Conservation (phyloP, 2,113 vertebrate genomes). For the Nesospiza acunhae region DNA sequence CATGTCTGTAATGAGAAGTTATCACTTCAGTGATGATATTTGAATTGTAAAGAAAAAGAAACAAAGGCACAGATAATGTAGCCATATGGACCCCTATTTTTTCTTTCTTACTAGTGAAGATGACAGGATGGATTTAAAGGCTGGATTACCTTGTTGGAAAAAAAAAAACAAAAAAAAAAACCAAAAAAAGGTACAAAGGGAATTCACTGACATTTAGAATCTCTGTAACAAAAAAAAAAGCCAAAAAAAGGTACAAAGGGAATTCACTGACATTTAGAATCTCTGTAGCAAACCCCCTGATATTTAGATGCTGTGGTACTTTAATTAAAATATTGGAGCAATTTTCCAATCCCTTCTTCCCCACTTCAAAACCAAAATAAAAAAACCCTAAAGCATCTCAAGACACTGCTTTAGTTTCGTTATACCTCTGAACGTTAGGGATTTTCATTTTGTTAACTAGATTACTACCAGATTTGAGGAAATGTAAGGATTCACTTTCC, state of each 20-base stretch:
- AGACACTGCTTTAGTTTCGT: background rate
- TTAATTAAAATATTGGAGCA: conserved; percentile 1
- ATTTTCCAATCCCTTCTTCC: background rate
- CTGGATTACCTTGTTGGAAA: background rate
- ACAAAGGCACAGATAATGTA: background rate
- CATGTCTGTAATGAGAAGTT: background rate
- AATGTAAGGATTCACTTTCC: background rate
- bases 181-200: background rate
- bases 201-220: conserved; percentile 27
- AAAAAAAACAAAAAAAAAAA: no score
- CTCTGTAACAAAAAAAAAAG: background rate
- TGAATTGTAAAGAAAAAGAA: background rate
- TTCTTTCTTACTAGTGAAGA: background rate
- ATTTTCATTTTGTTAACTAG: background rate
- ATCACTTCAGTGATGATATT: background rate
- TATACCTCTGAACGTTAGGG: background rate
- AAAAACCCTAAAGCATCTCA: background rate
- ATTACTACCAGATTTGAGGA: background rate
- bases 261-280: conserved; percentile 27
- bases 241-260: background rate
- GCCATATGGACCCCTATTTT: background rate
- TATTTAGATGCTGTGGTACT: conserved; percentile 5
- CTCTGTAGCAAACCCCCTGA: background rate
- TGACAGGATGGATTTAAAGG: conserved; percentile 37
- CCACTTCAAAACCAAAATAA: background rate